phyloP scores from a whole-genome alignment of 2,113 vertebrate genomes.

The Suncus etruscus region DNA sequence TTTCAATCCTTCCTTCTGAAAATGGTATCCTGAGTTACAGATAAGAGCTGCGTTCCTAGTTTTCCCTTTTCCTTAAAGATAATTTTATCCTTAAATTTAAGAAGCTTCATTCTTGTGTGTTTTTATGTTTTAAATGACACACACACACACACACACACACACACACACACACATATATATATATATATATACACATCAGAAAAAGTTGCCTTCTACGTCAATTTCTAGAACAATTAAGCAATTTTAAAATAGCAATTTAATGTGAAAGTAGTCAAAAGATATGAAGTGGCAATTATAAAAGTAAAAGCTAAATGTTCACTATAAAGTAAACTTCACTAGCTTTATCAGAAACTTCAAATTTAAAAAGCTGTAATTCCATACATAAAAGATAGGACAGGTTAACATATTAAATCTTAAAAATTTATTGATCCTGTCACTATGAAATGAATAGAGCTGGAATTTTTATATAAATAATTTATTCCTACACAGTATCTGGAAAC shows the following conservation, averaged over 20 bases:
- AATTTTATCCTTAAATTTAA: constrained; percentile 22
- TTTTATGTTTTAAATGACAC: constrained; percentile 11
- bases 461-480: background rate
- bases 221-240: constrained; percentile 21
- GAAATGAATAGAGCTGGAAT: background rate
- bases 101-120: background rate
- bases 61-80: constrained; percentile 3
- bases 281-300: background rate
- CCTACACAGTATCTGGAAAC: background rate
- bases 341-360: constrained; percentile 20
- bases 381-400: background rate
- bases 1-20: constrained; percentile 7
- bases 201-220: background rate
- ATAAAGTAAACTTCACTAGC: background rate
- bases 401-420: constrained; percentile 42
- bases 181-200: background rate
- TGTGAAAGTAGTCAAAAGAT: constrained; percentile 38
- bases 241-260: background rate
- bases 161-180: too few species aligned
- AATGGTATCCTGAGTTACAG: background rate
- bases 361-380: constrained; percentile 26
- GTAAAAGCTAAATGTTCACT: background rate
- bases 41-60: background rate
- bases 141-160: too few species aligned
- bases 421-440: background rate